Evolutionary conservation across 2,888 invertebrate species (phyloP).

Genomic region (Hyalella azteca): DNA sequence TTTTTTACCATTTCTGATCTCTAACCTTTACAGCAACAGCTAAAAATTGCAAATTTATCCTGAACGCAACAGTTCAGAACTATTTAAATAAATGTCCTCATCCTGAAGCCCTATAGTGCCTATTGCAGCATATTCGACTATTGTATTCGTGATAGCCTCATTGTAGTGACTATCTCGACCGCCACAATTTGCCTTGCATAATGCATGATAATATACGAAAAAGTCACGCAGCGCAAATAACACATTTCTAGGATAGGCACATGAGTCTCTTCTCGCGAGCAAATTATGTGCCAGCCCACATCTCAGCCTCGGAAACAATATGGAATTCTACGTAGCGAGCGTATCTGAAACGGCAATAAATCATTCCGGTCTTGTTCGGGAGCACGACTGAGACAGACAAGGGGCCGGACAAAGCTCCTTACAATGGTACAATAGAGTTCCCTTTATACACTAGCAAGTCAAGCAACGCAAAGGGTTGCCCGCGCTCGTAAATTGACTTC

Average conservation of each 20-base stretch:
- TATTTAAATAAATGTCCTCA: too few species aligned
- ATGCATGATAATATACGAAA: too few species aligned
- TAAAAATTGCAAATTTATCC: too few species aligned
- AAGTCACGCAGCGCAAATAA: neutral
- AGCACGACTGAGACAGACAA: constrained; percentile 33
- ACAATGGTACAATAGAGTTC: constrained; percentile 30
- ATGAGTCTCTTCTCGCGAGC: neutral
- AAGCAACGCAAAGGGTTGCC: constrained; percentile 3
- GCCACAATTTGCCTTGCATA: too few species aligned
- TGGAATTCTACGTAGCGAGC: neutral
- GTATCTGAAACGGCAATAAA: constrained; percentile 27
- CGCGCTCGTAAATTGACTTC: constrained; percentile 15
- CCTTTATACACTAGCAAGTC: constrained; percentile 1
- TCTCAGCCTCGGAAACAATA: constrained; percentile 25
- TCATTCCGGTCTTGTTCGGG: constrained; percentile 14
- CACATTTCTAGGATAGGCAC: neutral
- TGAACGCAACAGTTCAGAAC: too few species aligned
- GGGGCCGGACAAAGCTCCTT: neutral
- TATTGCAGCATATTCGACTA: too few species aligned
- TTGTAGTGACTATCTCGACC: too few species aligned
- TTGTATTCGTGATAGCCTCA: too few species aligned
- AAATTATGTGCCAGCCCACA: constrained; percentile 27
- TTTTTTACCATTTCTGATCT: too few species aligned
- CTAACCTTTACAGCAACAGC: too few species aligned
- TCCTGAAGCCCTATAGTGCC: too few species aligned